phyloP scores from a whole-genome alignment of 2,797 vertebrate species.

The Tachyglossus aculeatus region DNA sequence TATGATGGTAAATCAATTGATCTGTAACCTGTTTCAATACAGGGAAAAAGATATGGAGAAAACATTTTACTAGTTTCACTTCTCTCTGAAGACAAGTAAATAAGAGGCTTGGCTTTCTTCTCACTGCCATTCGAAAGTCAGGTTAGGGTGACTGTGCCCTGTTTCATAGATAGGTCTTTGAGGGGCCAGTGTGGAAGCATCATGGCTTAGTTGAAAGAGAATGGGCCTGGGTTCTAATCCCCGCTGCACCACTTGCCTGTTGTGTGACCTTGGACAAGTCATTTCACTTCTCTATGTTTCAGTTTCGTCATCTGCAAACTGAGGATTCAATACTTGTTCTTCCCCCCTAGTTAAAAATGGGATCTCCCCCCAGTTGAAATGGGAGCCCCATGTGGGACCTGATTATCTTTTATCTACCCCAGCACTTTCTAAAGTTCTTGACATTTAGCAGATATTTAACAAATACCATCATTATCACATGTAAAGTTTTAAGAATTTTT shows the following conservation, averaged over 20 bases:
- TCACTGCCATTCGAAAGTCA: conserved; percentile 69
- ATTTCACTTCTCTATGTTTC: not conserved
- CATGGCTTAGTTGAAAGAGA: not conserved
- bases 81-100: conserved; percentile 73
- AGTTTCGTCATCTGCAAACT: not conserved
- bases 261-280: too few species aligned
- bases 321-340: too few species aligned
- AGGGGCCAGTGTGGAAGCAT: too few species aligned
- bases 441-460: too few species aligned
- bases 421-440: too few species aligned
- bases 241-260: not conserved
- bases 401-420: too few species aligned
- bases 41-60: conserved; percentile 72
- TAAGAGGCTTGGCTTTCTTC: conserved; percentile 74
- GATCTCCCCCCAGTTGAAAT: too few species aligned
- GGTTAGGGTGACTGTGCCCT: conserved; percentile 70
- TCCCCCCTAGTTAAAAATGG: not conserved
- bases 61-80: conserved; percentile 73
- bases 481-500: too few species aligned
- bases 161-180: conserved; percentile 68
- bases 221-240: not conserved
- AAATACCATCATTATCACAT: too few species aligned
- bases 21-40: conserved; percentile 79
- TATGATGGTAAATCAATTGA: conserved; percentile 83
- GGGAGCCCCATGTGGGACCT: too few species aligned